Evolutionary conservation across 2,113 vertebrate genomes (phyloP).

Genomic region (Sakesphorus luctuosus): DNA sequence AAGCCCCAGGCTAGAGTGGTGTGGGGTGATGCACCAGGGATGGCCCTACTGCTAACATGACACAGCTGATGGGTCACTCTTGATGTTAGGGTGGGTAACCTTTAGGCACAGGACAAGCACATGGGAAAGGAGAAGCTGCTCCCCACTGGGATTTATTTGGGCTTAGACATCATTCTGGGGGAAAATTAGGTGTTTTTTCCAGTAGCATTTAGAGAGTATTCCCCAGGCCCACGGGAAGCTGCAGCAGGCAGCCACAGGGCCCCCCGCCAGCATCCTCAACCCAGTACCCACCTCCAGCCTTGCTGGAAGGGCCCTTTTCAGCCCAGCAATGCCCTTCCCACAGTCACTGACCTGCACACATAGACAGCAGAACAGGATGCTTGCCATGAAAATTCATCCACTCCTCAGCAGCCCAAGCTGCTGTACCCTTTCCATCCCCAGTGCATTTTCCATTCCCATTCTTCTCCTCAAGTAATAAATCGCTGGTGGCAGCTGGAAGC

Average conservation of each 20-base stretch:
- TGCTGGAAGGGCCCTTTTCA: not conserved
- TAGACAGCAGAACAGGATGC: not conserved
- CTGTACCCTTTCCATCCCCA: not conserved
- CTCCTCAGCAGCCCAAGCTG: not conserved
- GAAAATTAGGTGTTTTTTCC: not conserved
- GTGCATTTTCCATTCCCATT: not conserved
- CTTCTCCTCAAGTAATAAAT: not conserved
- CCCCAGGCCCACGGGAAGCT: not conserved
- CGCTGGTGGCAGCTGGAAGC: not conserved
- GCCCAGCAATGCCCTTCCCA: not conserved
- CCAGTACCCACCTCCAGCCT: not conserved
- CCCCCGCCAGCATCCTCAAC: not conserved
- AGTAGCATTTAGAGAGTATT: not conserved
- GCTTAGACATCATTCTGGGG: not conserved
- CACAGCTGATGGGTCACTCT: not conserved
- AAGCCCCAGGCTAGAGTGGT: not conserved
- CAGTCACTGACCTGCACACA: not conserved
- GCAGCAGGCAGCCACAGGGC: not conserved
- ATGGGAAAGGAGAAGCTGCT: not conserved
- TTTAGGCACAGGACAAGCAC: not conserved
- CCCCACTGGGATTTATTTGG: not conserved
- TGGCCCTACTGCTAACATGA: not conserved
- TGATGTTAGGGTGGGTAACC: not conserved
- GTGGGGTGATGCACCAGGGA: accelerated
- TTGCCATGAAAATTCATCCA: accelerated